Evolutionary conservation across 2,113 vertebrate species (phyloP), one percentile per base, ranked within the genome.

Genomic region (Tapirus terrestris): DNA sequence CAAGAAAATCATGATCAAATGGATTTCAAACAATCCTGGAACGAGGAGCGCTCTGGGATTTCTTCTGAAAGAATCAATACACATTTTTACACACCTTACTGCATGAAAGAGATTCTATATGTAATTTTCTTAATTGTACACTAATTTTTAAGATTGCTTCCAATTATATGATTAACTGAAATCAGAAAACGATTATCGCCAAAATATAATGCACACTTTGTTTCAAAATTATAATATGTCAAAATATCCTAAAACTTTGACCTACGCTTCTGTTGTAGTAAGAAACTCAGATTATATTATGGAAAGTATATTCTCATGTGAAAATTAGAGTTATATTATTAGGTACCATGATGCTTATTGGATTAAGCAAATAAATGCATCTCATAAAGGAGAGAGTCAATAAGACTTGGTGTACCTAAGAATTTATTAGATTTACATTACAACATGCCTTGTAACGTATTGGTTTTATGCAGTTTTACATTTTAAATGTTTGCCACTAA

Each of bases 1-100:
- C 39, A 27, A 77, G 67, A 88, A 94, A 92, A 25, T 48, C 23
- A 68, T n/a, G 58, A 92, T 92, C 77, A 92, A 95, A 70, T 76
- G 48, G 2, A 11, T 56, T 83, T 45, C 33, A 76, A 48, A 77
- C 17, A 65, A 87, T 6, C 33, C 2, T 45, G n/a, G 23, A n/a
- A 80, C 8, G 12, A 16, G 13, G 13, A 82, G 53, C 65, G 6
- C 5, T 60, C 23, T 39, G 60, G 27, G 63, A 43, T 58, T 21
- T 0, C 61, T 83, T 72, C 36, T 90, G 75, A 96, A 86, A 75
- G 8, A 93, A 61, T 92, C 27, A 39, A 17, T 79, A 81, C 27
- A 65, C 12, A 89, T 60, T 73, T 80, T 93, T 89, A 86, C 14
- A 51, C 17, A 96, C 17, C 67, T 73, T 23, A 53, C 16, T 36